These are phyloP conservation scores for Cyclopterus lumpus DNA, from an alignment of 2,797 vertebrate genomes.

Conservation along the genomic window DNA sequence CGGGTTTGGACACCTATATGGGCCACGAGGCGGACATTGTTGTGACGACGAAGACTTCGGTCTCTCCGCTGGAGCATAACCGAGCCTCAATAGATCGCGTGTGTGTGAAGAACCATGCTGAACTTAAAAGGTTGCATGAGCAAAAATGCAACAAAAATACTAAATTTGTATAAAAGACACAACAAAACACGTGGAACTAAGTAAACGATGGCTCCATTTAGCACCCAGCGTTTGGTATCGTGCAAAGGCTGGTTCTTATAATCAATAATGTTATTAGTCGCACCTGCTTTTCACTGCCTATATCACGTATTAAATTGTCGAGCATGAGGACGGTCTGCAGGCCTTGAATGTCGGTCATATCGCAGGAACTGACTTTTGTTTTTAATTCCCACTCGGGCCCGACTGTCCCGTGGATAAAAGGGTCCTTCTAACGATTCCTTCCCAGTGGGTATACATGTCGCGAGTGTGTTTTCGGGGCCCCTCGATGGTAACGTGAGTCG, in stretches of 20 bases:
- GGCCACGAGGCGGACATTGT: no score
- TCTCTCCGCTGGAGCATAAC: no score
- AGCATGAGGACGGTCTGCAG: neutral
- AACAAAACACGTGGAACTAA: neutral
- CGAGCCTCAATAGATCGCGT: neutral
- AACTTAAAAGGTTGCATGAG: neutral
- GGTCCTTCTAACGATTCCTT: slow-evolving; percentile 11
- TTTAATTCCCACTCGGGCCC: neutral
- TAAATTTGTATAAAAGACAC: no score
- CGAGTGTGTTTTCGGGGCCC: slow-evolving; percentile 20
- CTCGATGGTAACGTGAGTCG: slow-evolving; percentile 7
- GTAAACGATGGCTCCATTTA: neutral
- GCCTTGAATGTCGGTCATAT: neutral
- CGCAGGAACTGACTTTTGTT: neutral
- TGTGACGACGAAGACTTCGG: no score
- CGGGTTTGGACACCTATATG: neutral
- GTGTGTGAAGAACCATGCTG: neutral
- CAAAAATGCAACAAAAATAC: neutral
- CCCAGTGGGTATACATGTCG: slow-evolving; percentile 16
- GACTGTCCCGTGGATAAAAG: slow-evolving; percentile 11
- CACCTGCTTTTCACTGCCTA: slow-evolving; percentile 8
- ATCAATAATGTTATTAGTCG: neutral
- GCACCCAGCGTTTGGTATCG: no score
- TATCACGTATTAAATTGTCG: neutral
- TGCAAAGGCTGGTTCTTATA: no score